Evolutionary conservation across 2,888 invertebrate genomes (phyloP).

Genomic region (Agrotis clavis): DNA sequence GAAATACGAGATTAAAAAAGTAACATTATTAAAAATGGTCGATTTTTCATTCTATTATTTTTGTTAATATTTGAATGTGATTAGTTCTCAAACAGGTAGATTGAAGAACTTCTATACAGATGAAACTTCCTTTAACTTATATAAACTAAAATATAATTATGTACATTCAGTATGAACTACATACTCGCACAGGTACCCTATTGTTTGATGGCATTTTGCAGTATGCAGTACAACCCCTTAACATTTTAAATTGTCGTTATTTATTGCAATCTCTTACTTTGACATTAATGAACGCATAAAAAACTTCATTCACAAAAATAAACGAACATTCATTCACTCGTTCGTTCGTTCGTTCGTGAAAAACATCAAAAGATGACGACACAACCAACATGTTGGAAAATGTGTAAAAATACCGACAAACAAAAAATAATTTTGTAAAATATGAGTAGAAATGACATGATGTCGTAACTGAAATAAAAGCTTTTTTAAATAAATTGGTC

Average conservation of each 20-base stretch:
- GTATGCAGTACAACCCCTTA: too few species aligned
- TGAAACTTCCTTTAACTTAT: too few species aligned
- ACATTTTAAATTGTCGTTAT: neutral
- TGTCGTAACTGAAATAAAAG: neutral
- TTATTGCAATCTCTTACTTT: conserved; percentile 5
- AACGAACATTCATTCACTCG: neutral
- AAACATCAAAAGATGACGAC: conserved; percentile 23
- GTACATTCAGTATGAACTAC: too few species aligned
- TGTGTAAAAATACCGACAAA: neutral
- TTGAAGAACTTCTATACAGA: too few species aligned
- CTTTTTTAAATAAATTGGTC: neutral
- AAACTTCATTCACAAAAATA: conserved; percentile 1
- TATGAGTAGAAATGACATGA: conserved; percentile 13
- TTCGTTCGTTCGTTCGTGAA: neutral
- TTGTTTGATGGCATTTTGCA: too few species aligned
- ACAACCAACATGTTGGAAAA: neutral
- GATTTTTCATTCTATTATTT: too few species aligned
- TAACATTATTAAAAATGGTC: too few species aligned
- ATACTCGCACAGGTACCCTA: too few species aligned
- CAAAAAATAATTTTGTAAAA: conserved; percentile 9
- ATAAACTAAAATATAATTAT: too few species aligned
- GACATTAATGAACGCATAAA: conserved; percentile 3
- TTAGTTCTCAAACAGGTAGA: too few species aligned
- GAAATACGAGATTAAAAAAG: too few species aligned
- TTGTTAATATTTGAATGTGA: too few species aligned